Conservation (phyloP, 1,140 invertebrate species). For the Rhopalosiphum maidis region DNA sequence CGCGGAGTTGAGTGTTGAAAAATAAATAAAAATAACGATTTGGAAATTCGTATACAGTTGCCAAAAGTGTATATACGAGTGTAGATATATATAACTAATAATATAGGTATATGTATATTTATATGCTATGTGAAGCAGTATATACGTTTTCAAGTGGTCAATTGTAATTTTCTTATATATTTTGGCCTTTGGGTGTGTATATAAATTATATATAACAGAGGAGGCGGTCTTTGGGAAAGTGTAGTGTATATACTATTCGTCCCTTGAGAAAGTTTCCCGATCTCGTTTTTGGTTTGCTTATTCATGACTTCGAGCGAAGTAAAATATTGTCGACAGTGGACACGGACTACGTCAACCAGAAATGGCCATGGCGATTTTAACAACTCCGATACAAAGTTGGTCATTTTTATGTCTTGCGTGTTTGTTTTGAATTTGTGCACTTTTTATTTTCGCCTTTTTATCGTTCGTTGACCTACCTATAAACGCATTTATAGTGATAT, state of each 20-base stretch:
- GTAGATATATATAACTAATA: background rate
- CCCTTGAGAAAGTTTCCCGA: conserved; percentile 36
- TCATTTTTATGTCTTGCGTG: conserved; percentile 10
- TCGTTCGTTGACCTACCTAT: conserved; percentile 14
- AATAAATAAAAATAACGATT: conserved; percentile 14
- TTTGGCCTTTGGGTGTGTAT: background rate
- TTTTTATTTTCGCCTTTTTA: background rate
- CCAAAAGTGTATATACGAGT: background rate
- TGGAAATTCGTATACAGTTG: background rate
- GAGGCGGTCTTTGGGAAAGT: background rate
- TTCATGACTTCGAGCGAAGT: conserved; percentile 30
- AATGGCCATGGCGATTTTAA: conserved; percentile 4
- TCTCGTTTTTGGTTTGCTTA: conserved; percentile 31
- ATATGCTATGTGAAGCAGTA: background rate
- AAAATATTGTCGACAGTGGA: background rate
- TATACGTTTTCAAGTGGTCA: background rate
- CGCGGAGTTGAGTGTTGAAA: background rate
- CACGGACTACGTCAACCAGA: background rate
- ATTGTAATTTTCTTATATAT: conserved; percentile 27
- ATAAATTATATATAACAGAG: background rate
- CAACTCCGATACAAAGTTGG: background rate
- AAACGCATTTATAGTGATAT: background rate
- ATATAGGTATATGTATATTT: background rate
- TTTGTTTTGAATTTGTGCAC: conserved; percentile 24
- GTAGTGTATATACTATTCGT: background rate